Evolutionary conservation across 1,140 invertebrate genomes (phyloP), one percentile per base, ranked within the genome.

Genomic region (Anadara kagoshimensis): DNA sequence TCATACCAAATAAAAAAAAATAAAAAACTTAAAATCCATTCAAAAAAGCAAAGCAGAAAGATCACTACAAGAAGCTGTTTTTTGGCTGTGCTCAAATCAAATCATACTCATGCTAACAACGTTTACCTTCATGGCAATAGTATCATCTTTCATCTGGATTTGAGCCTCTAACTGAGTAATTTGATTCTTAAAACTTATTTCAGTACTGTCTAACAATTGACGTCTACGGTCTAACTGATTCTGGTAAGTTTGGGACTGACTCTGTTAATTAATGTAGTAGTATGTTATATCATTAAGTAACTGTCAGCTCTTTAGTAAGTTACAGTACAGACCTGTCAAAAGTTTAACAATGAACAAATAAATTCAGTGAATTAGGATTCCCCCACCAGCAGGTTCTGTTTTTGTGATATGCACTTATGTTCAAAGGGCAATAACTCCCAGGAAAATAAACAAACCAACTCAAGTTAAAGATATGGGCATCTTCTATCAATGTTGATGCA

Each of bases 181-280:
- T 56, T 79, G 77, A 49, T 73, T 63, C 54, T 83, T 80, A n/a
- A 84, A 59, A 47, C 59, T 81, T 26, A 76, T 65, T 58, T 84
- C 83, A 11, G 81, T 71, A 12, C 69, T 76, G 54, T 79, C 75
- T n/a, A 81, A 78, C 58, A 84, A 74, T 54, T 83, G 75, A 63
- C 73, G 71, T 43, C 83, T 56, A 44, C 76, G 74, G 49, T 81
- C 81, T 0, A 84, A 58, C 70, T 84, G 83, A 29, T 72, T 71
- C 76, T 84, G 79, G 69, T 80, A 82, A 8, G 75, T 77, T 69
- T 76, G 47, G 8, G 78, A 74, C 63, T 82, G 83, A 73, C 80
- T 78, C 80, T 84, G 76, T 36, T 36, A 7, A 36, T 36, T 36
- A 36, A 36, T 36, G n/a, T n/a, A n/a, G n/a, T n/a, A n/a, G n/a